Conservation (phyloP, 2,113 vertebrate species). For the Lota lota region DNA sequence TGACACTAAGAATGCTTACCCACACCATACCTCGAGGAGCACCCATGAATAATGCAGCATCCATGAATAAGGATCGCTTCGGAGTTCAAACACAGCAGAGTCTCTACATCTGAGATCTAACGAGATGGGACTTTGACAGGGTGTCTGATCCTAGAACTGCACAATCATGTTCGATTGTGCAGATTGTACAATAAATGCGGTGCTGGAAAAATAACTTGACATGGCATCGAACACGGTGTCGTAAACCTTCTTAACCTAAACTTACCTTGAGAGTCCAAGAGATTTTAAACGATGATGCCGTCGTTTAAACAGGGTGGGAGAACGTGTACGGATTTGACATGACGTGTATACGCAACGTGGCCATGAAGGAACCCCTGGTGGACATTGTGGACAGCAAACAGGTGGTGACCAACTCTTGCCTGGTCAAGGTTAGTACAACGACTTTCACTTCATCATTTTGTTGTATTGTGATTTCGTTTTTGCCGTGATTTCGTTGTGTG, state of each 20-base stretch:
- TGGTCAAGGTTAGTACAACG: constrained; percentile 86
- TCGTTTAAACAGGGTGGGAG: constrained; percentile 88
- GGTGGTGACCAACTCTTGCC: constrained; percentile 95
- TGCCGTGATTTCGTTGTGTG: too few relatives aligned
- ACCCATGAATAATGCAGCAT: neutral
- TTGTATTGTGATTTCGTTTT: neutral
- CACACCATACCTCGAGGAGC: neutral
- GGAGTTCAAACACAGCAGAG: too few relatives aligned
- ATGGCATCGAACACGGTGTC: too few relatives aligned
- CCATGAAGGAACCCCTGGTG: constrained; percentile 96
- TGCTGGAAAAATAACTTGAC: too few relatives aligned
- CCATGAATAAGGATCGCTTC: too few relatives aligned
- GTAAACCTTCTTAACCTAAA: too few relatives aligned
- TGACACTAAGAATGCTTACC: constrained; percentile 40
- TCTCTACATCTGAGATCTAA: too few relatives aligned
- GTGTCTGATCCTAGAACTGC: too few relatives aligned
- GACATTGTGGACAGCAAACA: constrained; percentile 96
- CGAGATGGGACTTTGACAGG: too few relatives aligned
- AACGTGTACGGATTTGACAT: constrained; percentile 99
- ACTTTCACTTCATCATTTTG: neutral
- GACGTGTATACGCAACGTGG: constrained; percentile 96
- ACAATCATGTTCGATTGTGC: too few relatives aligned
- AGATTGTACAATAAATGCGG: too few relatives aligned
- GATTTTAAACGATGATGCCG: constrained; percentile 1
- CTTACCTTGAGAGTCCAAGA: neutral